Conservation (phyloP, 2,888 invertebrate species). For the Andrena camellia region DNA sequence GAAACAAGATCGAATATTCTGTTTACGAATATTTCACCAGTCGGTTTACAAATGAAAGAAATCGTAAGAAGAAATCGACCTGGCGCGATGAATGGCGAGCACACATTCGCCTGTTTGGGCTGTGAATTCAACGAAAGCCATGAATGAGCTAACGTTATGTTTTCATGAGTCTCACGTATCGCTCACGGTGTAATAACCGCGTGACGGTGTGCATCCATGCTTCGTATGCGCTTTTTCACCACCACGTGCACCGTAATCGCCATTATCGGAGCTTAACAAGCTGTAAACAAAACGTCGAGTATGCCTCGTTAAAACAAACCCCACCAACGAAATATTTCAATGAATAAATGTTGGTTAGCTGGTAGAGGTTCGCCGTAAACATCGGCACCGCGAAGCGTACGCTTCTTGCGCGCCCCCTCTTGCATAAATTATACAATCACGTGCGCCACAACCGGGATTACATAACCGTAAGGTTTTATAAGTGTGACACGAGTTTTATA, state of each 20-base stretch:
- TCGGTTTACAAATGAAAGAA: slow-evolving; percentile 12
- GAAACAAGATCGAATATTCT: neutral
- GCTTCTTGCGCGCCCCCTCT: neutral
- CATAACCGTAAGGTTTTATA: neutral
- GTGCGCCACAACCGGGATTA: neutral
- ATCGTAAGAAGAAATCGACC: slow-evolving; percentile 23
- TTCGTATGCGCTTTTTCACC: slow-evolving; percentile 49
- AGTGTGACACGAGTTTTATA: neutral
- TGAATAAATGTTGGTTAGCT: slow-evolving; percentile 1
- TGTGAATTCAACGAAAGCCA: slow-evolving; percentile 69
- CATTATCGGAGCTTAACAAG: slow-evolving; percentile 45
- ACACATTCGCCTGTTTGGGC: slow-evolving; percentile 65
- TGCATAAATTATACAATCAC: neutral
- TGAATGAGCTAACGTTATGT: slow-evolving; percentile 67
- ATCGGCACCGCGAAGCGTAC: neutral
- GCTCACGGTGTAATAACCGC: slow-evolving; percentile 45
- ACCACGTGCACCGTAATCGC: slow-evolving; percentile 42
- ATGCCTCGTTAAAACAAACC: slow-evolving; percentile 28
- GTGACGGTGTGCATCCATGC: slow-evolving; percentile 31
- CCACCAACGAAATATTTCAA: slow-evolving; percentile 23
- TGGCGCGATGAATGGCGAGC: slow-evolving; percentile 21
- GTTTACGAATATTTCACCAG: neutral
- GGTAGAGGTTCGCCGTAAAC: neutral
- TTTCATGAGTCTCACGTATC: slow-evolving; percentile 75
- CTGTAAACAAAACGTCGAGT: slow-evolving; percentile 52